Percentiles rank a stretch among this genome's conserved stretches.
Evolutionary conservation across 2,113 vertebrate genomes (phyloP).

Genomic region (Sphaerodactylus townsendi): DNA sequence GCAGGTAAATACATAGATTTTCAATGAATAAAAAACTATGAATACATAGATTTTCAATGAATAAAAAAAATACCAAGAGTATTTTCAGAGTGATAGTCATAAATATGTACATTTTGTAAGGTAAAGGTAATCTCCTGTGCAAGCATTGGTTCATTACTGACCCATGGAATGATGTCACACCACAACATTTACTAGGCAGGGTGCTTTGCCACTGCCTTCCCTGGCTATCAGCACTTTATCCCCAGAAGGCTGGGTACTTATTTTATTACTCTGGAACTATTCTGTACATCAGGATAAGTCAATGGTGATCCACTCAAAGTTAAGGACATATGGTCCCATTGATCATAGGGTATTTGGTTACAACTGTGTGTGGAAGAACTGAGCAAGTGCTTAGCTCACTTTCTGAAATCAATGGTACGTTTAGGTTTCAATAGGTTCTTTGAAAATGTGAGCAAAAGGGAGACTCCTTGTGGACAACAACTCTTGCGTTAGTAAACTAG

Average conservation of each 20-base stretch:
- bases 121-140: too few relatives aligned
- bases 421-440: not conserved
- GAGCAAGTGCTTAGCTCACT: not conserved
- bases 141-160: too few relatives aligned
- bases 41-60: not conserved
- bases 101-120: too few relatives aligned
- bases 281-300: not conserved
- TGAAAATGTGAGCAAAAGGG: not conserved
- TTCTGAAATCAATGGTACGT: not conserved
- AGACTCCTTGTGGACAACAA: conserved; percentile 51
- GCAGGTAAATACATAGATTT: not conserved
- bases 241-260: too few relatives aligned
- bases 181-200: too few relatives aligned
- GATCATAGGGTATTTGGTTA: too few relatives aligned
- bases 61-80: not conserved
- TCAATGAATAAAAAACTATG: not conserved
- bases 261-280: not conserved
- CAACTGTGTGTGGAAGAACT: not conserved
- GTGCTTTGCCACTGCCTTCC: too few relatives aligned
- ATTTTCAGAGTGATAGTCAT: too few relatives aligned
- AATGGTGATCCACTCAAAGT: not conserved
- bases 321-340: too few relatives aligned
- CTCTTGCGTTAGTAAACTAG: not conserved
- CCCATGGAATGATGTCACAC: too few relatives aligned
- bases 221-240: too few relatives aligned